Conservation (phyloP, 2,113 vertebrate species). For the Turdus rufiventris region DNA sequence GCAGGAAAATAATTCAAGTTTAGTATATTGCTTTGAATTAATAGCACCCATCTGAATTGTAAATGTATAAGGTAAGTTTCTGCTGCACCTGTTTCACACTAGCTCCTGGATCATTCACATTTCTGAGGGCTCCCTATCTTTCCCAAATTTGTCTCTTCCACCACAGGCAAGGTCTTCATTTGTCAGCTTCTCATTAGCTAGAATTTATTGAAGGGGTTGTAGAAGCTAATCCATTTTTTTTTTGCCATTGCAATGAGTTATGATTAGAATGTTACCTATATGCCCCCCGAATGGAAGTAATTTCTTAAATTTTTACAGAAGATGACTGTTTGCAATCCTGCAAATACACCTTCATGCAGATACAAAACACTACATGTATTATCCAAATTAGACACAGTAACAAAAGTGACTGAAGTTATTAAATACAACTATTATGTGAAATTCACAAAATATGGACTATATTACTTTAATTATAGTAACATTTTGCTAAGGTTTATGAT, state of each 20-base stretch:
- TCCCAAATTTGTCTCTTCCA: not conserved
- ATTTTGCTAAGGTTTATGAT: not conserved
- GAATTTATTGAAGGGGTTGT: not conserved
- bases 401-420: not conserved
- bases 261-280: not conserved
- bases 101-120: not conserved
- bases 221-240: not conserved
- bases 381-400: not conserved
- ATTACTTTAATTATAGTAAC: not conserved
- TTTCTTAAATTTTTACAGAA: not conserved
- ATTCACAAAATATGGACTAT: not conserved
- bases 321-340: not conserved
- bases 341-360: not conserved
- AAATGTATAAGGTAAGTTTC: not conserved
- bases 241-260: not conserved
- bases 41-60: not conserved
- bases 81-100: not conserved
- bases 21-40: not conserved
- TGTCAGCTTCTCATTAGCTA: not conserved
- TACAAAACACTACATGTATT: not conserved
- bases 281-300: not conserved
- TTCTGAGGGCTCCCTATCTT: not conserved
- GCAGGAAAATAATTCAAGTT: not conserved
- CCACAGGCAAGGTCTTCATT: not conserved
- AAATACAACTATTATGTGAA: not conserved